Conservation (phyloP, 2,797 vertebrate species). For the Eidolon dupreanum region DNA sequence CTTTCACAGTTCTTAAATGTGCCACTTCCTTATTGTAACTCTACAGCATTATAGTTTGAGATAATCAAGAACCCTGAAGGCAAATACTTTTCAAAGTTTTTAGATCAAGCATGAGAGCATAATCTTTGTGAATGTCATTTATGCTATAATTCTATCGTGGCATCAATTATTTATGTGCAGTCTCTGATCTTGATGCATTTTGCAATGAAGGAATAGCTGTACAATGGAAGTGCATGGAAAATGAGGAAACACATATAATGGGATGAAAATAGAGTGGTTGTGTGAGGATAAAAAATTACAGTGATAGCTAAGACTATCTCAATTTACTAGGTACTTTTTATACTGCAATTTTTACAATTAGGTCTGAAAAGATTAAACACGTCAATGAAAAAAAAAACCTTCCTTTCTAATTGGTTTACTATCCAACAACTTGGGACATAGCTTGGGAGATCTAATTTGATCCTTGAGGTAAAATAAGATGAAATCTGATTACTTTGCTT, state of each 20-base stretch:
- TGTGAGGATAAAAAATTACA: background rate
- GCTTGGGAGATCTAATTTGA: background rate
- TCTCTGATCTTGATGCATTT: background rate
- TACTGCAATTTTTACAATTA: background rate
- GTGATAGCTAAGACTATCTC: background rate
- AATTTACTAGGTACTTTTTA: background rate
- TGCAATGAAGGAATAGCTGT: background rate
- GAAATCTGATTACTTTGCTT: conserved; percentile 19
- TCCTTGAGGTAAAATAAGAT: background rate
- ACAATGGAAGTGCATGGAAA: background rate
- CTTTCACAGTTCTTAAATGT: background rate
- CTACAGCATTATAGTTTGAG: background rate
- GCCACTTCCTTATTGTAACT: conserved; percentile 24
- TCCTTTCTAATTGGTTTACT: background rate
- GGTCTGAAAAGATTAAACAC: background rate
- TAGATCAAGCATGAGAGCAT: conserved; percentile 40
- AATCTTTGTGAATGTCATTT: conserved; percentile 50
- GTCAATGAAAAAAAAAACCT: background rate
- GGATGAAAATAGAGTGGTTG: background rate
- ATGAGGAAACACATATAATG: background rate
- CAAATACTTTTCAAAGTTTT: conserved; percentile 56
- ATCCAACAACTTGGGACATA: background rate
- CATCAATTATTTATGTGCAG: background rate
- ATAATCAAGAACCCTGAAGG: conserved; percentile 50
- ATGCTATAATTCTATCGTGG: conserved; percentile 4